These are phyloP conservation scores for Lymantria monacha DNA, from an alignment of 2,888 invertebrate genomes.

Conservation along the genomic window DNA sequence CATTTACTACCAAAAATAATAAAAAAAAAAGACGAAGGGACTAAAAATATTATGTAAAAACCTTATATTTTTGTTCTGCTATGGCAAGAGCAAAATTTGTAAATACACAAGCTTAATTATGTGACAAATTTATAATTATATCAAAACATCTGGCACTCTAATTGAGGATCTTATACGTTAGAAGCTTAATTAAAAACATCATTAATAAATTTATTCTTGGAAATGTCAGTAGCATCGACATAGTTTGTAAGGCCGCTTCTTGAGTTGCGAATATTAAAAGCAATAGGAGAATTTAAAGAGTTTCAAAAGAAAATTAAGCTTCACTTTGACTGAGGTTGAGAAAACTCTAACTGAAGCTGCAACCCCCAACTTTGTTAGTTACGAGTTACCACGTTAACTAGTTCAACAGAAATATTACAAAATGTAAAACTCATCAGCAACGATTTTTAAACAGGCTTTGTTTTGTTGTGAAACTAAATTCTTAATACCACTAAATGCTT, in stretches of 20 bases:
- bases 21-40: too few species aligned
- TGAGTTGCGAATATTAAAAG: slow-evolving; percentile 56
- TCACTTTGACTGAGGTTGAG: slow-evolving; percentile 46
- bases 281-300: slow-evolving; percentile 71
- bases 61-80: too few species aligned
- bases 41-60: too few species aligned
- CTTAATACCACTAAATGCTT: slow-evolving; percentile 45
- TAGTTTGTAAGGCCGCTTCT: slow-evolving; percentile 50
- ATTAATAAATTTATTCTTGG: slow-evolving; percentile 25
- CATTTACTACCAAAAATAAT: too few species aligned
- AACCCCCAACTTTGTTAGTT: slow-evolving; percentile 69
- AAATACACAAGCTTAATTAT: too few species aligned
- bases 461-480: slow-evolving; percentile 68
- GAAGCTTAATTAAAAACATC: slow-evolving; percentile 22
- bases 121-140: not conserved
- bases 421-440: slow-evolving; percentile 58
- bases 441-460: slow-evolving; percentile 57
- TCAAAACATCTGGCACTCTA: slow-evolving; percentile 6
- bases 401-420: slow-evolving; percentile 58
- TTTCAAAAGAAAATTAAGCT: slow-evolving; percentile 73
- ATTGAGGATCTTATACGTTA: slow-evolving; percentile 11
- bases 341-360: slow-evolving; percentile 57
- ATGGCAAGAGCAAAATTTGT: too few species aligned
- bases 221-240: slow-evolving; percentile 41
- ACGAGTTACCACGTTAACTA: slow-evolving; percentile 72